A percentile compares a stretch with the other conserved stretches of the same genome.
Conservation (phyloP, 2,888 invertebrate species). For the Philopedon plagiatum region DNA sequence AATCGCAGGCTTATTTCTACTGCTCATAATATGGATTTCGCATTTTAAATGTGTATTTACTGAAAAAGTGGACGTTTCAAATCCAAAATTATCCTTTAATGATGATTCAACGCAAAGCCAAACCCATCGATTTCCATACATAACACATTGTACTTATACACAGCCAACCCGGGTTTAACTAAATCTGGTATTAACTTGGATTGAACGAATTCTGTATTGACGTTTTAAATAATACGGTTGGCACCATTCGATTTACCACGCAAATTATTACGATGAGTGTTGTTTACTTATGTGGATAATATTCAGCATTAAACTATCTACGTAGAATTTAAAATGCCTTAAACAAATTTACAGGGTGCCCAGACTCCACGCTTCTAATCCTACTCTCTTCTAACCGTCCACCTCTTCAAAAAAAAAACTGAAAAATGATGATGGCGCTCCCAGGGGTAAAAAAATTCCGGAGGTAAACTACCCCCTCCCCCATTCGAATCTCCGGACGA, state of each 20-base stretch:
- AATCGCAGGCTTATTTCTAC: slow-evolving; percentile 24
- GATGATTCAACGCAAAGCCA: slow-evolving; percentile 45
- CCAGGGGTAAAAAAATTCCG: too few relatives aligned
- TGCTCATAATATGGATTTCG: slow-evolving; percentile 10
- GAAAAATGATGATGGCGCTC: too few relatives aligned
- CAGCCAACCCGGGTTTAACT: slow-evolving; percentile 64
- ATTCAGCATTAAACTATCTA: background rate
- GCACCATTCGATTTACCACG: slow-evolving; percentile 30
- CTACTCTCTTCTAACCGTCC: too few relatives aligned
- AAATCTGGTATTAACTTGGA: slow-evolving; percentile 64
- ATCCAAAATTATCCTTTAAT: slow-evolving; percentile 46
- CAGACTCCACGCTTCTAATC: too few relatives aligned
- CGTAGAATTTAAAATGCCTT: too few relatives aligned
- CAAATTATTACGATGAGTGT: slow-evolving; percentile 28
- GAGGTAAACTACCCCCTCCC: too few relatives aligned
- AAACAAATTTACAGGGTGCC: too few relatives aligned
- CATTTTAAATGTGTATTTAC: slow-evolving; percentile 37
- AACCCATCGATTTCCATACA: slow-evolving; percentile 47
- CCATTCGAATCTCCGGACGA: too few relatives aligned
- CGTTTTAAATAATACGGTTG: slow-evolving; percentile 36
- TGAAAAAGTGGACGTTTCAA: slow-evolving; percentile 32
- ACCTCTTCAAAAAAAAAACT: too few relatives aligned
- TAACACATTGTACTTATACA: slow-evolving; percentile 45
- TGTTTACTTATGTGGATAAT: background rate
- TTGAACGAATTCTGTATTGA: slow-evolving; percentile 44